A percentile compares a stretch with the other conserved stretches of the same genome.
Evolutionary conservation across 2,113 vertebrate genomes (phyloP).

Genomic region (Laticauda colubrina): DNA sequence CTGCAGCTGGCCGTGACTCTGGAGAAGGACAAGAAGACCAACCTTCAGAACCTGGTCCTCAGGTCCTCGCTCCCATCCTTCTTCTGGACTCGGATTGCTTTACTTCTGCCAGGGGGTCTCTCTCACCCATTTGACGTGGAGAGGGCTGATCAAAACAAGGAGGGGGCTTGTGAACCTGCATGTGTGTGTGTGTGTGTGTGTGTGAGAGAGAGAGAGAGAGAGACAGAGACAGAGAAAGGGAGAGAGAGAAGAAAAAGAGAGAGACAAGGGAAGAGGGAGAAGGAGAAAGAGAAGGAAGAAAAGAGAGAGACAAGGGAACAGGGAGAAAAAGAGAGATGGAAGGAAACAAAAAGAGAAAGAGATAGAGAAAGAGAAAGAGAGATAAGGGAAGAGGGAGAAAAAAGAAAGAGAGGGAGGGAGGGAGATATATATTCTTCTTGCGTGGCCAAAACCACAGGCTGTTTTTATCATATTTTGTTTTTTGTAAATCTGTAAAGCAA

Average conservation of each 20-base stretch:
- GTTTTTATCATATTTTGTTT: not conserved
- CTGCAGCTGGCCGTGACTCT: slow-evolving; percentile 65
- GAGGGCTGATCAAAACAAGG: not conserved
- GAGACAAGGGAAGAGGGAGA: no score
- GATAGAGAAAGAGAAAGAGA: no score
- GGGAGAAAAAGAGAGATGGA: no score
- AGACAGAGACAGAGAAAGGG: no score
- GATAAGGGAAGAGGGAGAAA: no score
- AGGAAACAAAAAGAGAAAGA: no score
- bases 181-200: not conserved
- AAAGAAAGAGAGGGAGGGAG: no score
- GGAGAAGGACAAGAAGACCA: slow-evolving; percentile 69
- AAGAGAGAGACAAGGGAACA: no score
- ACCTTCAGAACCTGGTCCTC: slow-evolving; percentile 65
- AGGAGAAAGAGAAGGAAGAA: no score
- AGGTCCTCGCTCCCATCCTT: slow-evolving; percentile 64
- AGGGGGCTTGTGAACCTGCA: not conserved
- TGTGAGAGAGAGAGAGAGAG: no score
- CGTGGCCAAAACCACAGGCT: not conserved
- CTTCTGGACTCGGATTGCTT: not conserved
- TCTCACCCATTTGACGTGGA: not conserved
- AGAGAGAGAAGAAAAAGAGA: no score
- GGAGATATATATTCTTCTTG: not conserved
- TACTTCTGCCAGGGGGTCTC: not conserved
- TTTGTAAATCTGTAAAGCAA: not conserved